Evolutionary conservation across 1,140 invertebrate species (phyloP).

Genomic region (Lasioglossum baleicum): DNA sequence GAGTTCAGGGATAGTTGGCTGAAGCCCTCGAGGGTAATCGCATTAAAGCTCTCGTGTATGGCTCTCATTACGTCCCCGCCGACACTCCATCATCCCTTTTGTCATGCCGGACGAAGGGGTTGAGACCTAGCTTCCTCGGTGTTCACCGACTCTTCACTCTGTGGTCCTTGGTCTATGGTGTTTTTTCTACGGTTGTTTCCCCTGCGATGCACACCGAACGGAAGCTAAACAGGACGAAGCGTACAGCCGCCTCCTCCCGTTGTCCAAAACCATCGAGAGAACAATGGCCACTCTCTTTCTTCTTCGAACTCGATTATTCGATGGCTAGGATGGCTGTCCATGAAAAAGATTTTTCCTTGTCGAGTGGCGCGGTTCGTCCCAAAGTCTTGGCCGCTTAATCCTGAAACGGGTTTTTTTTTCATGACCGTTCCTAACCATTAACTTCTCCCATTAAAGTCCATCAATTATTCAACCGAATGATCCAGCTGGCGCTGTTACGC

Average conservation of each 20-base stretch:
- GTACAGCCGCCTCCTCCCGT: not conserved
- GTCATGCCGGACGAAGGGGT: constrained; percentile 31
- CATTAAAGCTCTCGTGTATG: constrained; percentile 75
- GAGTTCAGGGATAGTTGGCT: constrained; percentile 76
- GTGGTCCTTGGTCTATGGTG: not conserved
- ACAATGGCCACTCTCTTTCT: constrained; percentile 8
- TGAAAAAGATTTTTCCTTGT: too few relatives aligned
- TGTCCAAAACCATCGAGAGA: constrained; percentile 28
- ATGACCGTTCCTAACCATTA: not conserved
- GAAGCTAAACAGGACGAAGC: constrained; percentile 27
- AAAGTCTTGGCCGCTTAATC: too few relatives aligned
- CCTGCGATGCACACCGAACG: not conserved
- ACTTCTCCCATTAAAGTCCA: not conserved
- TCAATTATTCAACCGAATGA: not conserved
- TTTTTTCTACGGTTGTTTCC: not conserved
- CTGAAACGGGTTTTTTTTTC: too few relatives aligned
- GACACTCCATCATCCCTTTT: constrained; percentile 49
- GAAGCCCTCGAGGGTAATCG: constrained; percentile 78
- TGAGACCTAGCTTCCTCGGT: constrained; percentile 62
- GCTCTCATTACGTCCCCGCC: constrained; percentile 73
- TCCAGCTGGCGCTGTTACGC: not conserved
- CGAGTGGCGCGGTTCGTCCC: too few relatives aligned
- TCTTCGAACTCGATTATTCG: too few relatives aligned
- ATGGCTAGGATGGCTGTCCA: too few relatives aligned
- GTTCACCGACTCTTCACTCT: constrained; percentile 29